Percentiles rank a stretch among this genome's conserved stretches.
These are phyloP conservation scores for Martes flavigula DNA, from an alignment of 2,797 vertebrate species.

Conservation along the genomic window DNA sequence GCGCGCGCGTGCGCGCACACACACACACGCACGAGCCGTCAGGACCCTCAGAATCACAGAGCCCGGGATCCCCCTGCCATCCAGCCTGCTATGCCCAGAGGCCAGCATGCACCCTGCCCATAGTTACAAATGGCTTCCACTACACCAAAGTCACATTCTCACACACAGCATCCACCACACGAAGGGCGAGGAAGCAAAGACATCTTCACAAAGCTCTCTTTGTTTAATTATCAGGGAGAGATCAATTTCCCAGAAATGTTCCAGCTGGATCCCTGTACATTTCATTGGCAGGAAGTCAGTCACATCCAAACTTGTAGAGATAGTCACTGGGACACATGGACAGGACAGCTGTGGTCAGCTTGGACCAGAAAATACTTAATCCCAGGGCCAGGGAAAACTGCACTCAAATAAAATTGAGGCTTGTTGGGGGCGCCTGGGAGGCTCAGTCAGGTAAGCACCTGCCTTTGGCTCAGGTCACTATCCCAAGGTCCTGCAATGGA, in stretches of 20 bases:
- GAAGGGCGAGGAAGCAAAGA: background rate
- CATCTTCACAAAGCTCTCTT: background rate
- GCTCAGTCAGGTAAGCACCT: background rate
- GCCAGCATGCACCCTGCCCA: background rate
- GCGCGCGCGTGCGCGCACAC: background rate
- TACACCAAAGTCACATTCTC: background rate
- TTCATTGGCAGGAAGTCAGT: background rate
- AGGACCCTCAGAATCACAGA: background rate
- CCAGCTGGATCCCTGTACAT: background rate
- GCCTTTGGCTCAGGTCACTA: background rate
- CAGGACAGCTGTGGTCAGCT: rapidly evolving
- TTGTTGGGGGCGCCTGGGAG: background rate
- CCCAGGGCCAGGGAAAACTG: background rate
- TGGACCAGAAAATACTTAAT: background rate
- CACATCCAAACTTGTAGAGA: background rate
- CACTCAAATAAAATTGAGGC: background rate
- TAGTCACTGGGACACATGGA: background rate
- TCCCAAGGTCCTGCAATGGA: too few species aligned
- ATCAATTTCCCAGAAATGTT: background rate
- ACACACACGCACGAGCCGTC: background rate
- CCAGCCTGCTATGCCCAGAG: background rate
- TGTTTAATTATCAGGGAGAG: too few species aligned
- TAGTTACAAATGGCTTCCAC: too few species aligned
- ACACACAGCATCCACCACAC: background rate
- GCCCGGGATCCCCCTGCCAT: background rate